Evolutionary conservation across 2,113 vertebrate species (phyloP).

Genomic region (Hippocampus barbouri): DNA sequence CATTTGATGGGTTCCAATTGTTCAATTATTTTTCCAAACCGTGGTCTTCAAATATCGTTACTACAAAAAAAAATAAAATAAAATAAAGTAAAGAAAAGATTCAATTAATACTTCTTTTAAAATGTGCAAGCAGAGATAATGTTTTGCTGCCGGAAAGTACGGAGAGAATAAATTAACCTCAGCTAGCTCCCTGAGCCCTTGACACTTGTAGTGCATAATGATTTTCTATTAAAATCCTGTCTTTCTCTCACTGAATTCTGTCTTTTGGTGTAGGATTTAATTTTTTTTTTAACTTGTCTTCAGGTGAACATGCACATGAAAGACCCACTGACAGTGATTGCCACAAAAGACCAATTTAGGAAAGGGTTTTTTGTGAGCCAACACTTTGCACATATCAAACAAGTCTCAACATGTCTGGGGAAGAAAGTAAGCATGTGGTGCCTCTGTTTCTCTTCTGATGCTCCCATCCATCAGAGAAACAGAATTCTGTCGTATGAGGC

Average conservation of each 20-base stretch:
- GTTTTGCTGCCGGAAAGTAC: conserved; percentile 43
- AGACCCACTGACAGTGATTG: conserved; percentile 19
- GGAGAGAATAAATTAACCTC: conserved; percentile 65
- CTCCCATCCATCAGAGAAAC: too few relatives aligned
- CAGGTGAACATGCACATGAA: conserved; percentile 37
- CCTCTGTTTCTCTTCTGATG: too few relatives aligned
- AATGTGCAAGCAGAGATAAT: conserved; percentile 61
- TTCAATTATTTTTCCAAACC: conserved; percentile 35
- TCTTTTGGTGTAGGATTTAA: conserved; percentile 13
- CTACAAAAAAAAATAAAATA: conserved; percentile 49
- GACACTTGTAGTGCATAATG: conserved; percentile 50
- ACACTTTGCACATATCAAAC: conserved; percentile 2
- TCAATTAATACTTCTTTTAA: conserved; percentile 64
- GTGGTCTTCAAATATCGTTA: conserved; percentile 57
- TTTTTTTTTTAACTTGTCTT: conserved; percentile 49
- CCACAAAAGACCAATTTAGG: conserved; percentile 1
- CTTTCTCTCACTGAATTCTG: conserved; percentile 50
- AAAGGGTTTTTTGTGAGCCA: neutral
- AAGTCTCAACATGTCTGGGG: neutral
- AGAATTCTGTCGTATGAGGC: too few relatives aligned
- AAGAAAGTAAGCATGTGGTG: neutral
- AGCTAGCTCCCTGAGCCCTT: conserved; percentile 41
- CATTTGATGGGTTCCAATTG: neutral
- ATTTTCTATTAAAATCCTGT: conserved; percentile 60
- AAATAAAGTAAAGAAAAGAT: conserved; percentile 42